A percentile compares a stretch with the other conserved stretches of the same genome.
Evolutionary conservation across 2,797 vertebrate species (phyloP).

Genomic region (Syngnathus acus): DNA sequence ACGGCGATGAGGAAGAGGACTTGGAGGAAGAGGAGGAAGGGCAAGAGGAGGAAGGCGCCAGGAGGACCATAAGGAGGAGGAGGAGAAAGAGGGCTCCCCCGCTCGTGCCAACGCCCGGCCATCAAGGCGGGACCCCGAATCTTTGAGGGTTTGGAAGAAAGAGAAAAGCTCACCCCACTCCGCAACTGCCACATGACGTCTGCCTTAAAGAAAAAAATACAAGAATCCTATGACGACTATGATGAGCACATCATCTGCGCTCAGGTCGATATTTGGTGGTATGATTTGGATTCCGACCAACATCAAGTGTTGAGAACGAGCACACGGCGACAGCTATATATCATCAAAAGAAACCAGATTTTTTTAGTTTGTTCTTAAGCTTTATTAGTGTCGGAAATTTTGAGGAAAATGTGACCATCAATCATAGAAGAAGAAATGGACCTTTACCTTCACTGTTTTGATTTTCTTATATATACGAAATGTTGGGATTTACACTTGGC

Average conservation of each 20-base stretch:
- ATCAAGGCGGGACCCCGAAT: slow-evolving; percentile 68
- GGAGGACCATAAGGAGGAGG: slow-evolving; percentile 43
- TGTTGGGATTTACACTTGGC: background rate
- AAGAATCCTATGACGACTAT: background rate
- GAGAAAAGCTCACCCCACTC: too few relatives aligned
- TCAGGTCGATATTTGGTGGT: background rate
- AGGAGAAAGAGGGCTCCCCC: slow-evolving; percentile 39
- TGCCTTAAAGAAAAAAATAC: background rate
- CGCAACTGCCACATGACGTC: background rate
- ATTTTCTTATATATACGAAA: background rate
- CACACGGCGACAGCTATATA: background rate
- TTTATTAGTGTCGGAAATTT: background rate
- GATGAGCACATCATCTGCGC: background rate
- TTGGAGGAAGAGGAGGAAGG: slow-evolving; percentile 72
- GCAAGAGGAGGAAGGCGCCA: slow-evolving; percentile 67
- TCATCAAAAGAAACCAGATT: background rate
- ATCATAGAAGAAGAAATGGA: background rate
- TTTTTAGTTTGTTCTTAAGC: background rate
- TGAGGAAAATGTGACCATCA: background rate
- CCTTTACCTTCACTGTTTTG: background rate
- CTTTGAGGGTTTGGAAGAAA: slow-evolving; percentile 20
- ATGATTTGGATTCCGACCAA: background rate
- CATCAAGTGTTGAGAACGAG: background rate
- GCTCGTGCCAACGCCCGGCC: slow-evolving; percentile 56
- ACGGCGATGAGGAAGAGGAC: slow-evolving; percentile 73